A percentile compares a stretch with the other conserved stretches of the same genome.
These are phyloP conservation scores for Gryllus bimaculatus DNA, from an alignment of 1,140 invertebrate species.

Conservation along the genomic window DNA sequence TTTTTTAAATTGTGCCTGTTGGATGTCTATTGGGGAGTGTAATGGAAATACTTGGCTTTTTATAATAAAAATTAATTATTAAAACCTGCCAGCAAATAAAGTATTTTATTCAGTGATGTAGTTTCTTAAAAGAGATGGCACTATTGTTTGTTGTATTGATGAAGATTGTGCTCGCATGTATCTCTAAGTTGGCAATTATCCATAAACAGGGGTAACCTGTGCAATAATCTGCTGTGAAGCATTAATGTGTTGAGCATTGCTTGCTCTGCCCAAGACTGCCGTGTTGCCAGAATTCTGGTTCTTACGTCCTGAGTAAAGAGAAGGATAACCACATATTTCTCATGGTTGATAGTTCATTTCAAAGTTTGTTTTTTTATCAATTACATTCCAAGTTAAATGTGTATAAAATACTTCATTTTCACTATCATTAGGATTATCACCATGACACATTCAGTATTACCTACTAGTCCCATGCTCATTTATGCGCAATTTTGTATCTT, in stretches of 20 bases:
- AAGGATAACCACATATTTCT: background rate
- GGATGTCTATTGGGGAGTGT: background rate
- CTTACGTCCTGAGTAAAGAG: background rate
- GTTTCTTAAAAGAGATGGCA: background rate
- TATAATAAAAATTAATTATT: background rate
- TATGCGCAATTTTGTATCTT: no score
- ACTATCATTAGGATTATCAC: no score
- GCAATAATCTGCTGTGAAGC: background rate
- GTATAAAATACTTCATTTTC: no score
- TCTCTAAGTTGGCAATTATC: background rate
- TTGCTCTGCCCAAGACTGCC: background rate
- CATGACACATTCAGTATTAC: no score
- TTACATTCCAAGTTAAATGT: no score
- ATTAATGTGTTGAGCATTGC: background rate
- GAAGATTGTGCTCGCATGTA: background rate
- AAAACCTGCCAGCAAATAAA: background rate
- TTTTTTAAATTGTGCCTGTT: constrained; percentile 1
- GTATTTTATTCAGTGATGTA: background rate
- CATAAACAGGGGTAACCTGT: background rate
- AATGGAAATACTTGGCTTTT: background rate
- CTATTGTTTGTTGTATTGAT: background rate
- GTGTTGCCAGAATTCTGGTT: background rate
- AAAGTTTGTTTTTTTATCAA: no score
- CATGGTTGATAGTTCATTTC: no score
- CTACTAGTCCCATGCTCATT: no score